Evolutionary conservation across 1,140 invertebrate genomes (phyloP).

Genomic region (Camponotus pennsylvanicus): DNA sequence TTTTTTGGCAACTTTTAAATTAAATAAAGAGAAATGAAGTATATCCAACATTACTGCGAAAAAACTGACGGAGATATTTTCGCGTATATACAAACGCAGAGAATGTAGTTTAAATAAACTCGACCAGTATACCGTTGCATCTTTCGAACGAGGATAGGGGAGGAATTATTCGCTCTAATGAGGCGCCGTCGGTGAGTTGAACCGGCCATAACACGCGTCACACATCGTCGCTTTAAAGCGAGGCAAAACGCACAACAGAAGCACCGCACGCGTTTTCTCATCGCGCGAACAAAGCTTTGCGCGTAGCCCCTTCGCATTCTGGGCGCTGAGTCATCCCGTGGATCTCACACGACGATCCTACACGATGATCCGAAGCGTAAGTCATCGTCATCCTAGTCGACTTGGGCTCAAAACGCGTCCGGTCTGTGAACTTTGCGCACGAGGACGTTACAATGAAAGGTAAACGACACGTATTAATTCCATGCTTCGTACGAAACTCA

Average conservation of each 20-base stretch:
- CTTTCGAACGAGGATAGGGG: background rate
- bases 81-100: background rate
- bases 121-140: background rate
- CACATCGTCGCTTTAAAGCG: constrained; percentile 42
- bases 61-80: background rate
- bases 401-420: background rate
- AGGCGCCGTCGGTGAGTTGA: constrained; percentile 28
- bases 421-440: constrained; percentile 21
- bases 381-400: background rate
- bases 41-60: background rate
- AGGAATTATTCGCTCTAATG: constrained; percentile 18
- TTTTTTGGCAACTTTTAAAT: background rate
- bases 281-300: background rate
- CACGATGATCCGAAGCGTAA: constrained; percentile 6
- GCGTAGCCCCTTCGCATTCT: background rate
- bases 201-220: constrained; percentile 24
- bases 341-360: constrained; percentile 43
- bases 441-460: background rate
- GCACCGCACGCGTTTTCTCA: constrained; percentile 29
- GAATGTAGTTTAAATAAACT: background rate
- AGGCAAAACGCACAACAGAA: constrained; percentile 15
- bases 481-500: background rate
- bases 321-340: constrained; percentile 28
- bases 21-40: background rate
- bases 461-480: constrained; percentile 19